A percentile compares a stretch with the other conserved stretches of the same genome.
phyloP scores from a whole-genome alignment of 2,113 vertebrate species.

The Chunga burmeisteri region DNA sequence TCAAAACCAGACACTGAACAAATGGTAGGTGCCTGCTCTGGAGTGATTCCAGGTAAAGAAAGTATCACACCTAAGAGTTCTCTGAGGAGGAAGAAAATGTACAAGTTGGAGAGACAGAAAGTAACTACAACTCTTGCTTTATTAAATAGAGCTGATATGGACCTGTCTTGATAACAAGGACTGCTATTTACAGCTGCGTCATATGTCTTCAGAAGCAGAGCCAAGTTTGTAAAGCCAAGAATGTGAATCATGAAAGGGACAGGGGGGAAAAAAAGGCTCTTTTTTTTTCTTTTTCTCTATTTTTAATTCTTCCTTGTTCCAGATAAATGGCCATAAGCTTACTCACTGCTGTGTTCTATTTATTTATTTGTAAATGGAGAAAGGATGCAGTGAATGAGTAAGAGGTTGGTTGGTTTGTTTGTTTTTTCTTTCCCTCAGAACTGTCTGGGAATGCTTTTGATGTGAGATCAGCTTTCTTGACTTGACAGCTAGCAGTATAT shows the following conservation, averaged over 20 bases:
- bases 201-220: neutral
- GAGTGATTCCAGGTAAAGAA: constrained; percentile 13
- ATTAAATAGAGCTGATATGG: neutral
- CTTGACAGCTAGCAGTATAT: neutral
- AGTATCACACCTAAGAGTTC: neutral
- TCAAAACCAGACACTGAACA: neutral
- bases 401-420: neutral
- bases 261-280: neutral
- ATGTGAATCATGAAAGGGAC: neutral
- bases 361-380: neutral
- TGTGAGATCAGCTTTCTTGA: neutral
- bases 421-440: neutral
- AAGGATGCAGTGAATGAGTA: neutral
- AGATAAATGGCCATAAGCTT: neutral
- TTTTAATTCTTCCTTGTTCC: neutral
- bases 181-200: neutral
- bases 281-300: too few relatives aligned
- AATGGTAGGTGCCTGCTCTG: neutral
- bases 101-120: neutral
- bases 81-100: neutral
- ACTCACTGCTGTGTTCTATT: neutral
- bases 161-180: neutral
- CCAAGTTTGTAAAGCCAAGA: neutral
- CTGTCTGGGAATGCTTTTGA: neutral
- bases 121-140: neutral